These are phyloP conservation scores for Mustela lutreola DNA, from an alignment of 2,113 vertebrate genomes.

Conservation along the genomic window DNA sequence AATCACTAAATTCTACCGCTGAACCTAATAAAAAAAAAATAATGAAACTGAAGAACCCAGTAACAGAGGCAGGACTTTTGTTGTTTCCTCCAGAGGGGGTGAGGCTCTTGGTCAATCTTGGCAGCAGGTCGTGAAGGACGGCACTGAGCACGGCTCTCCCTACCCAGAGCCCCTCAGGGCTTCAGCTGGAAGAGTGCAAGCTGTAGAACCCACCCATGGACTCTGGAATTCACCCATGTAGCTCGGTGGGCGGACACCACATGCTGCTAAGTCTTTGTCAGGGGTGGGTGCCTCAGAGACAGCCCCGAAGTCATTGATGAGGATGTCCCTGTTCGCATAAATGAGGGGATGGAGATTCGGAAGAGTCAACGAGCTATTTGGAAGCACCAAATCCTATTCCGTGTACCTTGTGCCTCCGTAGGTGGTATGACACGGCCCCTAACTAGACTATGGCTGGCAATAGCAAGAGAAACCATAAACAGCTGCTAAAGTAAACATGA, in stretches of 20 bases:
- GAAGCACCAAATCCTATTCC: neutral
- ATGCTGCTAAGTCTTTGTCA: neutral
- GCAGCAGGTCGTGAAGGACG: neutral
- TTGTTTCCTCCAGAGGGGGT: neutral
- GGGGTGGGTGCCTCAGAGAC: neutral
- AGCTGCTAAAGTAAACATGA: conserved; percentile 4
- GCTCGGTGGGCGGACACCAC: neutral
- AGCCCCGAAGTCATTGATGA: neutral
- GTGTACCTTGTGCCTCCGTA: neutral
- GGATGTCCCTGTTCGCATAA: neutral
- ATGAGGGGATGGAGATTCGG: neutral
- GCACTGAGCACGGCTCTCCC: rapidly evolving
- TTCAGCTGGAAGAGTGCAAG: neutral
- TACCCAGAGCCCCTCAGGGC: neutral
- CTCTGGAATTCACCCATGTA: neutral
- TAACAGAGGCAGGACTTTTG: neutral
- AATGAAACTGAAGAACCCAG: neutral
- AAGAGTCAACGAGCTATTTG: neutral
- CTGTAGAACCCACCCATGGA: neutral
- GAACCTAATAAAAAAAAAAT: neutral
- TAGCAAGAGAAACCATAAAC: neutral
- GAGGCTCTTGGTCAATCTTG: neutral
- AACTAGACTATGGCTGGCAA: neutral
- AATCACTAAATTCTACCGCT: neutral
- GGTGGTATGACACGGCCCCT: neutral